Base-by-base conservation (phyloP, 2,113 vertebrate genomes). In the Ornithorhynchus anatinus region DNA sequence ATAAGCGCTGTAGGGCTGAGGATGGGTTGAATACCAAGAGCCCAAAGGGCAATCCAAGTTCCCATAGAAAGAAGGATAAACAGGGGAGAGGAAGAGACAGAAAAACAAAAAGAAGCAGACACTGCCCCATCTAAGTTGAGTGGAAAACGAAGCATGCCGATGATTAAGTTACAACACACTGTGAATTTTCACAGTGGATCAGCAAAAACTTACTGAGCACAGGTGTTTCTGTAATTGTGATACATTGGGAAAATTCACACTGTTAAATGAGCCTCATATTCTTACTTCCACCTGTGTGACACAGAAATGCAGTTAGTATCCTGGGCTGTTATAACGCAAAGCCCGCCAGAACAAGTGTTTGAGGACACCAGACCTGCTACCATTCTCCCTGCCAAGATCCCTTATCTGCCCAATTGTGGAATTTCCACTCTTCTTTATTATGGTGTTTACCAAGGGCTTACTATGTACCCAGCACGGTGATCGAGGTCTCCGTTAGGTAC, bases 221-320 rank as follows among this genome's bases (percentile, higher is more conserved):
- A 93, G 92, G 90, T 92, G 90, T 85, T 89, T 89, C 77, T 87
- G 70, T 91, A 91, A 90, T 86, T 88, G 88, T 86, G 80, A 92
- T 88, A 87, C 76, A 84, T 42, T 84, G 89, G 89, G 87, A 92
- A 92, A 91, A 87, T 70, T 89, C 90, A 89, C 86, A 90, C 89
- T 89, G 86, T 85, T 89, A 89, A 92, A 89, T 86, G 86, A 89
- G 88, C 89, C 87, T 91, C 87, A 75, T 65, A 81, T 70, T 90
- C 88, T 89, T 85, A 86, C 86, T 89, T 91, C 87, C 85, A 91
- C 92, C 90, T 92, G 89, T 73, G 69, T 87, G 81, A 86, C 82
- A 74, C 74, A 83, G 84, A 91, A 92, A 86, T 78, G 59, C 82
- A 80, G 82, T 25, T 80, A 61, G 76, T 77, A 66, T 22, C 29